A percentile compares a stretch with the other conserved stretches of the same genome.
These are phyloP conservation scores for Syrista parreyssii DNA, from an alignment of 2,888 invertebrate species.

Conservation along the genomic window DNA sequence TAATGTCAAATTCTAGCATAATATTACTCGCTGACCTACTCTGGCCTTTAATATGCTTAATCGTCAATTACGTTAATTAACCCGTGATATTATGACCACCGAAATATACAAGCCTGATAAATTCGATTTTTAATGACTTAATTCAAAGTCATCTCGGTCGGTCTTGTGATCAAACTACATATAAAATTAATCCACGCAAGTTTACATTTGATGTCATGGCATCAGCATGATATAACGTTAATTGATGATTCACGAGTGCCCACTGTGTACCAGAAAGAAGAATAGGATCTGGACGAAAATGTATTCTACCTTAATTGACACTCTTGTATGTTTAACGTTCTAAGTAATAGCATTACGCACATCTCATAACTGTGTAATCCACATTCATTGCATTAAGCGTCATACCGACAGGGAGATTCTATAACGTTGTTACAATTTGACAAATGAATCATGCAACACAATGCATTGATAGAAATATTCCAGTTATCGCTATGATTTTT, in stretches of 20 bases:
- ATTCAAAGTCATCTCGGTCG: neutral
- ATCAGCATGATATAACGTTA: neutral
- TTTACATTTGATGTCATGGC: neutral
- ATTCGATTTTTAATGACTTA: neutral
- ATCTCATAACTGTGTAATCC: too few species aligned
- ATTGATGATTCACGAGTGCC: neutral
- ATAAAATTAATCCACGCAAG: neutral
- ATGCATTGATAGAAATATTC: neutral
- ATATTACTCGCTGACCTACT: neutral
- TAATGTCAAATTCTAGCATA: neutral
- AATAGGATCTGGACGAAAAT: neutral
- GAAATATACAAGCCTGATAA: neutral
- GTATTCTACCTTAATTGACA: neutral
- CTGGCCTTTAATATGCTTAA: neutral
- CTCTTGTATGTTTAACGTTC: neutral
- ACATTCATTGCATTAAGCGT: too few species aligned
- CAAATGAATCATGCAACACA: neutral
- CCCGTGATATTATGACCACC: neutral
- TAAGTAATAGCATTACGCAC: too few species aligned
- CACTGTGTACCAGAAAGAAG: neutral
- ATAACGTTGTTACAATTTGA: neutral
- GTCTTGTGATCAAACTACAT: neutral
- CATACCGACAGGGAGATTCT: neutral
- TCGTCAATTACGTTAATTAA: neutral
- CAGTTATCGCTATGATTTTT: neutral